Evolutionary conservation across 2,888 invertebrate species (phyloP), one percentile per base, ranked within the genome.

Genomic region (Anarsia innoxiella): DNA sequence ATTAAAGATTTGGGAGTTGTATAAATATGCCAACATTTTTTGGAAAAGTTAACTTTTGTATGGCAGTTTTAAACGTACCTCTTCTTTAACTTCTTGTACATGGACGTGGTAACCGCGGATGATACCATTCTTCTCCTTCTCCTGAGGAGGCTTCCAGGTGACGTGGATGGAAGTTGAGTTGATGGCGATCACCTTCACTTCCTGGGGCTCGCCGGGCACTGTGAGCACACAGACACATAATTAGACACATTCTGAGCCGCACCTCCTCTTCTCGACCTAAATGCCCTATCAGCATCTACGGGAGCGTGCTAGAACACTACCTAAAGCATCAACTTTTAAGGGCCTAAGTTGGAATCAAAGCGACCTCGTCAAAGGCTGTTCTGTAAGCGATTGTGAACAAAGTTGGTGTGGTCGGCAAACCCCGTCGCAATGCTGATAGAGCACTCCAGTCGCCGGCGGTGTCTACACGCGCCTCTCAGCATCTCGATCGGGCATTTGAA

Each of bases 151-250:
- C 64, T 95, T 93, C 99, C 99, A 99, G 44, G 91, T 90, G 35
- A 99, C 96, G 71, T 92, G 92, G 51, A 99, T 92, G 23, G 97
- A 91, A n/a, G 98, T 97, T 1, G 99, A 98, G 86, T 98, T 99
- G 67, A 98, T 88, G 12, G 95, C 89, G 44, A 88, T 90, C 28
- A 93, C 93, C 76, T 92, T 92, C 46, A 99, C 96, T 63, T 95
- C 94, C 77, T 94, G 93, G 31, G 99, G 99, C 82, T 97, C 94
- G 49, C 97, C 97, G 57, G 99, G 99, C 88, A 99, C 99, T 99
- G 90, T 83, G 87, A 86, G 51, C 50, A 74, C 53, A 73, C 52
- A 62, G 45, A 41, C 14, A 13, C 12, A 12, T 49, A 51, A 53
- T 78, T 51, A 78, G n/a, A n/a, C n/a, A 58, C 36, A 57, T 44